A percentile compares a stretch with the other conserved stretches of the same genome.
phyloP scores from a whole-genome alignment of 2,113 vertebrate species.

The Clarias batrachus region DNA sequence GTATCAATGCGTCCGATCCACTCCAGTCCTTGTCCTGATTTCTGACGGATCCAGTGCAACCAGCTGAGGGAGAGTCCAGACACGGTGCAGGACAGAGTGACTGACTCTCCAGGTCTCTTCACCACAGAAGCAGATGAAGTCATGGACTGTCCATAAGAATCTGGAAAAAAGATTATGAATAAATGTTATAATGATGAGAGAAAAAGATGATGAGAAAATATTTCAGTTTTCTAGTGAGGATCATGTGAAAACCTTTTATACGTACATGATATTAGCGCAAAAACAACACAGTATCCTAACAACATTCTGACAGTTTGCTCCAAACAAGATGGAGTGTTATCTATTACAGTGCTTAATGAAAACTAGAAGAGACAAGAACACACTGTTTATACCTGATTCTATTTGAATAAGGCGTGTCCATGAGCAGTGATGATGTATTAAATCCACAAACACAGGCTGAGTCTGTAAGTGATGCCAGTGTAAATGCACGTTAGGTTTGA shows the following conservation, averaged over 20 bases:
- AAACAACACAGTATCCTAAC: background rate
- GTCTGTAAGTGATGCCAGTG: background rate
- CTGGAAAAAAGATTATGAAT: background rate
- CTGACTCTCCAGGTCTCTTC: background rate
- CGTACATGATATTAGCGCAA: background rate
- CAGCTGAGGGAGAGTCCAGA: background rate
- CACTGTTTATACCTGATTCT: background rate
- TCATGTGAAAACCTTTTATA: background rate
- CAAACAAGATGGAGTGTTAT: background rate
- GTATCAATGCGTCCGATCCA: background rate
- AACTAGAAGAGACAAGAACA: background rate
- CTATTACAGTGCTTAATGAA: background rate
- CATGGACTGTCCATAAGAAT: constrained; percentile 6
- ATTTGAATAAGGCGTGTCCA: constrained; percentile 8
- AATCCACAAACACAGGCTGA: background rate
- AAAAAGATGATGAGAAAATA: background rate
- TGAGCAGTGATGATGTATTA: background rate
- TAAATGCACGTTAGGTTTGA: background rate
- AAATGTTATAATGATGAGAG: background rate
- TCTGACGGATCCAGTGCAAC: constrained; percentile 51
- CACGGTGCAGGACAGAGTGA: background rate
- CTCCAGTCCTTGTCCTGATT: constrained; percentile 42
- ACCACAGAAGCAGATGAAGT: background rate
- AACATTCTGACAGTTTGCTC: background rate
- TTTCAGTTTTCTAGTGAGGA: background rate